A percentile compares a stretch with the other conserved stretches of the same genome.
These are phyloP conservation scores for Penaeus indicus DNA, from an alignment of 1,140 invertebrate genomes.

Conservation along the genomic window DNA sequence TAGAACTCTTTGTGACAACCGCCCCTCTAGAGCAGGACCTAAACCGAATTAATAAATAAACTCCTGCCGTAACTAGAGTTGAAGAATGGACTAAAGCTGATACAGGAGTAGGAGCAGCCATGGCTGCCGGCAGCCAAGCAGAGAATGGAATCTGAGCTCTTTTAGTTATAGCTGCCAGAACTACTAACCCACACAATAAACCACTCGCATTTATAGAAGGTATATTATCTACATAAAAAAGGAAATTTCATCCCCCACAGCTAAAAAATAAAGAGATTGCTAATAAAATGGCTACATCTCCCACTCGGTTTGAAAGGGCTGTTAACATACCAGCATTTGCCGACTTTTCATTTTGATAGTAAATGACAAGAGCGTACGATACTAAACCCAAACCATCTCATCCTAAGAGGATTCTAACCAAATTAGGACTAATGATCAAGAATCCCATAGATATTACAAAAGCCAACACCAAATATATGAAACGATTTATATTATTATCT, in stretches of 20 bases:
- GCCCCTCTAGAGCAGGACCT: background rate
- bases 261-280: background rate
- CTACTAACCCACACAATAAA: no score
- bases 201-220: no score
- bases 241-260: background rate
- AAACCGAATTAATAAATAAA: slow-evolving; percentile 80
- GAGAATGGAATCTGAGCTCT: slow-evolving; percentile 76
- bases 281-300: background rate
- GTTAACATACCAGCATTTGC: background rate
- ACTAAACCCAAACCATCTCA: slow-evolving; percentile 19
- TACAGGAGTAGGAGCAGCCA: slow-evolving; percentile 79
- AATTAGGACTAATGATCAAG: slow-evolving; percentile 35
- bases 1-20: background rate
- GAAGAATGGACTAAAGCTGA: slow-evolving; percentile 82
- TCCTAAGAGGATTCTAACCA: slow-evolving; percentile 17
- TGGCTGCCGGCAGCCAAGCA: slow-evolving; percentile 78
- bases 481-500: slow-evolving; percentile 22
- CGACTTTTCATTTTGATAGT: slow-evolving; percentile 29
- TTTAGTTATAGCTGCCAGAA: no score
- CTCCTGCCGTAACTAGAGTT: slow-evolving; percentile 78
- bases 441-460: slow-evolving; percentile 13
- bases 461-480: slow-evolving; percentile 35
- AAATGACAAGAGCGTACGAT: slow-evolving; percentile 32
- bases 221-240: background rate
- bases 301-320: background rate